These are phyloP conservation scores for Cheiracanthium punctorium DNA, from an alignment of 2,888 invertebrate genomes.

Conservation along the genomic window DNA sequence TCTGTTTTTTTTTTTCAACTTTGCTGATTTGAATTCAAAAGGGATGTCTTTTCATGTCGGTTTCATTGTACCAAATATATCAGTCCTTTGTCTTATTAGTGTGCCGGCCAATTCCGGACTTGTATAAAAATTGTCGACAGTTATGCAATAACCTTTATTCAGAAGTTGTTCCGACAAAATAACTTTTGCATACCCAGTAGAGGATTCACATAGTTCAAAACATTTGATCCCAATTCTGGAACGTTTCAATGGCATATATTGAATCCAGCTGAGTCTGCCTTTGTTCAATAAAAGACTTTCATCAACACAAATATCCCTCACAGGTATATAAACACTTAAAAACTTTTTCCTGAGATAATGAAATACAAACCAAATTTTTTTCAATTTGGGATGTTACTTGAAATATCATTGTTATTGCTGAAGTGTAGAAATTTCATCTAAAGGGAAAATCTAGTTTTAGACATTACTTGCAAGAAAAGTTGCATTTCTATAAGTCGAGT, in stretches of 20 bases:
- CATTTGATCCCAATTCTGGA: slow-evolving; percentile 1
- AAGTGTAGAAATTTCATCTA: slow-evolving; percentile 39
- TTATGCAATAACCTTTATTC: not conserved
- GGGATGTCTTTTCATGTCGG: not conserved
- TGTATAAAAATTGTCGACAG: not conserved
- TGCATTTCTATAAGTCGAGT: not conserved
- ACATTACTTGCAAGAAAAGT: slow-evolving; percentile 12
- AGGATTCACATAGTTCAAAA: not conserved
- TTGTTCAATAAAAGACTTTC: not conserved
- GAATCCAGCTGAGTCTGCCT: not conserved
- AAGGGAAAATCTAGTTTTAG: not conserved
- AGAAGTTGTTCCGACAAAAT: not conserved
- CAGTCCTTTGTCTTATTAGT: not conserved
- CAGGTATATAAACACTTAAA: not conserved
- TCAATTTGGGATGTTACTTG: not conserved
- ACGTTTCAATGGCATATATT: not conserved
- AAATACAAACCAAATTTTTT: slow-evolving; percentile 31
- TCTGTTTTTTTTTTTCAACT: not conserved
- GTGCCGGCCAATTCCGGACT: not conserved
- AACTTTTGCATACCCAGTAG: not conserved
- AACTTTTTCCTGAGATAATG: slow-evolving; percentile 10
- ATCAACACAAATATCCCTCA: not conserved
- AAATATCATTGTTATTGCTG: not conserved
- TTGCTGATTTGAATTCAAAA: not conserved
- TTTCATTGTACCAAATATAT: not conserved